Evolutionary conservation across 1,140 invertebrate genomes (phyloP).

Genomic region (Elysia chlorotica): DNA sequence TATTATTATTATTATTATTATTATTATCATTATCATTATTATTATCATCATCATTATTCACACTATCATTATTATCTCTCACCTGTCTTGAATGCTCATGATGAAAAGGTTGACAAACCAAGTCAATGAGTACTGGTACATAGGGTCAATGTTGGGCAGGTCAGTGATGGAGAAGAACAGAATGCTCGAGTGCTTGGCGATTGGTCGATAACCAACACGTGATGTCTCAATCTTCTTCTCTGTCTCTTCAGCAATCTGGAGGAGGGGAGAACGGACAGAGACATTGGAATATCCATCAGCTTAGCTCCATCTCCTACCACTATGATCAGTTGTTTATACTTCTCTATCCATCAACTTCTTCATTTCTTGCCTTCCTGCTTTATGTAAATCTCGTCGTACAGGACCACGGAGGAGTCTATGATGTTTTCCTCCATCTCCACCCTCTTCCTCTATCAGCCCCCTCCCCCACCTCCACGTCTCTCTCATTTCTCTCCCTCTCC

Average conservation of each 20-base stretch:
- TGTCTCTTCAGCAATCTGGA: slow-evolving; percentile 63
- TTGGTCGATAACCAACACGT: slow-evolving; percentile 80
- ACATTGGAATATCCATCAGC: too few species aligned
- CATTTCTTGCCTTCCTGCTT: not conserved
- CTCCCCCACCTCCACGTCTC: too few species aligned
- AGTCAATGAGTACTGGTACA: slow-evolving; percentile 72
- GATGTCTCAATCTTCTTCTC: slow-evolving; percentile 76
- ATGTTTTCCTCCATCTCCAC: slow-evolving; percentile 23
- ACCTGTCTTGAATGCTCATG: slow-evolving; percentile 68
- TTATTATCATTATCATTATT: too few species aligned
- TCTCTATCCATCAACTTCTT: not conserved
- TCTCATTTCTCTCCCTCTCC: too few species aligned
- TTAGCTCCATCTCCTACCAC: too few species aligned
- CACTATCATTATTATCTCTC: slow-evolving; percentile 23
- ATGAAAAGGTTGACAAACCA: slow-evolving; percentile 65
- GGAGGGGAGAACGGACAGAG: too few species aligned
- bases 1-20: too few species aligned
- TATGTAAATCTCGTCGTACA: too few species aligned
- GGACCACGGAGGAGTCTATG: too few species aligned
- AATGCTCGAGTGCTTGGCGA: slow-evolving; percentile 86
- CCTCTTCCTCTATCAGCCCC: too few species aligned
- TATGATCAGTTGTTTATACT: too few species aligned
- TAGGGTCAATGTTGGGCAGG: slow-evolving; percentile 90
- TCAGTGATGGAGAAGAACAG: slow-evolving; percentile 91
- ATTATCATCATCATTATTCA: too few species aligned